These are phyloP conservation scores for Diarsia dahlii DNA, from an alignment of 2,888 invertebrate genomes.

Conservation along the genomic window DNA sequence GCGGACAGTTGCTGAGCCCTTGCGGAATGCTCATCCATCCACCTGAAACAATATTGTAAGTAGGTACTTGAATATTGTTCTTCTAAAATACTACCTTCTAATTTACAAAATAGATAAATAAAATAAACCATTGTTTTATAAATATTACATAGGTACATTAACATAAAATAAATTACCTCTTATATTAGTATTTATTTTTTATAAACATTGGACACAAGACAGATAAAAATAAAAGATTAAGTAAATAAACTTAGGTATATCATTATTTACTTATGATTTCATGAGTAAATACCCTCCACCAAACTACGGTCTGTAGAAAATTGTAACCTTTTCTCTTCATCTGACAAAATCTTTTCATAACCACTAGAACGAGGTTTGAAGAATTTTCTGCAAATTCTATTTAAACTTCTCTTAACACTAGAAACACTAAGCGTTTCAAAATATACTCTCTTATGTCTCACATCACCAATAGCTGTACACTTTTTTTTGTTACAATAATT, in stretches of 20 bases:
- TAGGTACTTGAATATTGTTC: too few relatives aligned
- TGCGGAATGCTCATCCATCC: slow-evolving; percentile 96
- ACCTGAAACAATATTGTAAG: slow-evolving; percentile 88
- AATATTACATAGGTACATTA: too few relatives aligned
- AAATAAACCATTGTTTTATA: neutral
- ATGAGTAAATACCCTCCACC: slow-evolving; percentile 82
- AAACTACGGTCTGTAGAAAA: slow-evolving; percentile 72
- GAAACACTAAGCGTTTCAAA: slow-evolving; percentile 80
- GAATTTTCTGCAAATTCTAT: slow-evolving; percentile 81
- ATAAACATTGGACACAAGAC: neutral
- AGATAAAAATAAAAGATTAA: neutral
- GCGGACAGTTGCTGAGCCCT: slow-evolving; percentile 94
- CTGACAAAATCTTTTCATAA: slow-evolving; percentile 92
- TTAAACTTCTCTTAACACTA: slow-evolving; percentile 82
- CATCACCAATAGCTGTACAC: slow-evolving; percentile 68
- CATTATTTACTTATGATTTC: slow-evolving; percentile 28
- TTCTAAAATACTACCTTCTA: neutral
- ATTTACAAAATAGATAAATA: neutral
- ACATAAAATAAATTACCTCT: slow-evolving; percentile 37
- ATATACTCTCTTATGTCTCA: slow-evolving; percentile 79
- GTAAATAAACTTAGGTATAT: slow-evolving; percentile 10
- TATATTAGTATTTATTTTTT: neutral
- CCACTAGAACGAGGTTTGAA: slow-evolving; percentile 88
- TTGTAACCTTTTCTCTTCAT: slow-evolving; percentile 93
- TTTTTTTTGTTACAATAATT: slow-evolving; percentile 74